Percentiles rank a stretch among this genome's conserved stretches.
These are phyloP conservation scores for Campoplex capitator DNA, from an alignment of 2,888 invertebrate species.

Conservation along the genomic window DNA sequence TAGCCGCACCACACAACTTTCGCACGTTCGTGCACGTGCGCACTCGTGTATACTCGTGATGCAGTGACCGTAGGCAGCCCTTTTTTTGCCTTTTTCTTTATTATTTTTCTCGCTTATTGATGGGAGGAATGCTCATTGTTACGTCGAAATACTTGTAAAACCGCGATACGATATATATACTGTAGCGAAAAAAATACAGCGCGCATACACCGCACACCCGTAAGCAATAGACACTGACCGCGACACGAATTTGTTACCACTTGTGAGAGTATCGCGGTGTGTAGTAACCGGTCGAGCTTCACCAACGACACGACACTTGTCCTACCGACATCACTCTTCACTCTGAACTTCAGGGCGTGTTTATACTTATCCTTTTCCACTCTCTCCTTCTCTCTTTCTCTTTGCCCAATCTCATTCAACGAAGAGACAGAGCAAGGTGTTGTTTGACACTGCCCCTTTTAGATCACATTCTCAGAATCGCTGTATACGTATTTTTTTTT, in stretches of 20 bases:
- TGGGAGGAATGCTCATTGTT: background rate
- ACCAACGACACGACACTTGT: constrained; percentile 45
- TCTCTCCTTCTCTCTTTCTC: constrained; percentile 30
- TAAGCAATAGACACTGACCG: constrained; percentile 36
- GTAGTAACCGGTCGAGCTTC: constrained; percentile 50
- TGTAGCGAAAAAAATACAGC: constrained; percentile 26
- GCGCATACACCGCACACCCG: constrained; percentile 51
- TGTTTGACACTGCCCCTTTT: background rate
- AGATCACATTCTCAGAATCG: constrained; percentile 6
- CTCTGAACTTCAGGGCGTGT: background rate
- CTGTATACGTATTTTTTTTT: background rate
- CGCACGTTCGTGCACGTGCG: constrained; percentile 21
- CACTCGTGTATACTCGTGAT: constrained; percentile 25
- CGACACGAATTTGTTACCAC: constrained; percentile 51
- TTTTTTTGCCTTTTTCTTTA: background rate
- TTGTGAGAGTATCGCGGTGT: constrained; percentile 26
- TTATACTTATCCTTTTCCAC: background rate
- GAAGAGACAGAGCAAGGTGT: background rate
- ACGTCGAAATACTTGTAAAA: background rate
- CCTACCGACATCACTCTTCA: constrained; percentile 31
- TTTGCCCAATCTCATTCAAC: background rate
- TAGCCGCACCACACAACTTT: constrained; percentile 3
- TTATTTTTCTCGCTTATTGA: constrained; percentile 16
- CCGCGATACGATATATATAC: constrained; percentile 34
- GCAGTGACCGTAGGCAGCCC: background rate